phyloP scores from a whole-genome alignment of 1,140 invertebrate genomes.

The Eumeta japonica region DNA sequence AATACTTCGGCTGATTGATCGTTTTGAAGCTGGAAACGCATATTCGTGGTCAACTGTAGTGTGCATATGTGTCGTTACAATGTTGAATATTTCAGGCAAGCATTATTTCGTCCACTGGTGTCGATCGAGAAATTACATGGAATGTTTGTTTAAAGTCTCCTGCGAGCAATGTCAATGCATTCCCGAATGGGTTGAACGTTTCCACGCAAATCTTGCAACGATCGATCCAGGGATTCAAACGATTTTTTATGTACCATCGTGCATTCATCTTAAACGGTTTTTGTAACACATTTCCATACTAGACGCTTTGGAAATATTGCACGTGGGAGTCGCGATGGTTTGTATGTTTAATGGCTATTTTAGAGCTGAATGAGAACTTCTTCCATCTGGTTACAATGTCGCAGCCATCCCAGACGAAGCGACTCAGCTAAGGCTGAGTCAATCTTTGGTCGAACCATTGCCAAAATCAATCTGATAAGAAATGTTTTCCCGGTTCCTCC shows the following conservation, averaged over 20 bases:
- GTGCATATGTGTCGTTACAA: constrained; percentile 34
- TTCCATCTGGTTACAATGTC: constrained; percentile 50
- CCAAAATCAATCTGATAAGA: constrained; percentile 32
- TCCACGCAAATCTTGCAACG: too few species aligned
- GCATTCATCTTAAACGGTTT: too few species aligned
- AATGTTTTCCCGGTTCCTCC: constrained; percentile 50
- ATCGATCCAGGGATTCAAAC: too few species aligned
- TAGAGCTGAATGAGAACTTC: constrained; percentile 57
- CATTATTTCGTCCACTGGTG: constrained; percentile 37
- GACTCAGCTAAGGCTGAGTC: constrained; percentile 45
- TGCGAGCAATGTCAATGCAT: too few species aligned
- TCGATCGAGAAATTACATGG: constrained; percentile 41
- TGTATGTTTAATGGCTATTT: constrained; percentile 29
- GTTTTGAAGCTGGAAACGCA: constrained; percentile 27
- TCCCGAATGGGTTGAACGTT: too few species aligned
- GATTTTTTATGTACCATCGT: too few species aligned
- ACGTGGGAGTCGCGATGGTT: too few species aligned
- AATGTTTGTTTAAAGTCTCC: constrained; percentile 58
- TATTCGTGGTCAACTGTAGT: constrained; percentile 31
- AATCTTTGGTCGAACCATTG: constrained; percentile 21
- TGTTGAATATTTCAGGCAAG: constrained; percentile 45
- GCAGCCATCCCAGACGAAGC: constrained; percentile 60
- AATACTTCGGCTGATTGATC: too few species aligned
- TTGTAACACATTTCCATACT: too few species aligned
- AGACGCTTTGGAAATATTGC: too few species aligned